A percentile compares a stretch with the other conserved stretches of the same genome.
phyloP scores from a whole-genome alignment of 1,140 invertebrate genomes.

The Mylabris phalerata region DNA sequence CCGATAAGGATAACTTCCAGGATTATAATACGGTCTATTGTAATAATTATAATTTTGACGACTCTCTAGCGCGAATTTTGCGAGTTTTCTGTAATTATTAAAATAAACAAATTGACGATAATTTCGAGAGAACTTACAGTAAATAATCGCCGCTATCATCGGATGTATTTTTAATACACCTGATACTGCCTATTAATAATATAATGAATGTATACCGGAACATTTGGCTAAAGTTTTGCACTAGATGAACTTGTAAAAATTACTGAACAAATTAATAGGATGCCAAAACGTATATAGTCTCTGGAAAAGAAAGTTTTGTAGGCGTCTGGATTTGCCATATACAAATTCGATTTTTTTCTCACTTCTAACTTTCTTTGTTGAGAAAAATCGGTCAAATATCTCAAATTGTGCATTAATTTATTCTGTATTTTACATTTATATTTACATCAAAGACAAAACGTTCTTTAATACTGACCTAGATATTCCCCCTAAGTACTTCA shows the following conservation, averaged over 20 bases:
- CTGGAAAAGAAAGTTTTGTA: constrained; percentile 7
- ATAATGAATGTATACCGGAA: constrained; percentile 1
- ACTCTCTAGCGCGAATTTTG: constrained; percentile 12
- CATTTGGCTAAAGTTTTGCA: neutral
- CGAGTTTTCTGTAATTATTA: constrained; percentile 1
- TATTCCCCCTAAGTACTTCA: constrained; percentile 7
- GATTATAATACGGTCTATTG: neutral
- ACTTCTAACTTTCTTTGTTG: constrained; percentile 1
- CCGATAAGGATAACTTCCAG: neutral
- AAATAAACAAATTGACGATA: neutral
- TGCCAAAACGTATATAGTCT: too few relatives aligned
- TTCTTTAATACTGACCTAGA: constrained; percentile 1
- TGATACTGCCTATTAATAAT: neutral
- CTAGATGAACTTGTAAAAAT: too few relatives aligned
- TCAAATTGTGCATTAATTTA: too few relatives aligned
- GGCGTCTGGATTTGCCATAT: constrained; percentile 10
- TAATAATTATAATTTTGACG: constrained; percentile 2
- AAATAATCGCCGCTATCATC: neutral
- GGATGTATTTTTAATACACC: neutral
- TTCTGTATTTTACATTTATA: too few relatives aligned
- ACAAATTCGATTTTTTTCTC: neutral
- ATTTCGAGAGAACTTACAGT: neutral
- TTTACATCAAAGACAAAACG: neutral
- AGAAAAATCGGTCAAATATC: neutral
- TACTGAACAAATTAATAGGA: too few relatives aligned